Conservation (phyloP, 1,140 invertebrate species). For the Triops cancriformis region DNA sequence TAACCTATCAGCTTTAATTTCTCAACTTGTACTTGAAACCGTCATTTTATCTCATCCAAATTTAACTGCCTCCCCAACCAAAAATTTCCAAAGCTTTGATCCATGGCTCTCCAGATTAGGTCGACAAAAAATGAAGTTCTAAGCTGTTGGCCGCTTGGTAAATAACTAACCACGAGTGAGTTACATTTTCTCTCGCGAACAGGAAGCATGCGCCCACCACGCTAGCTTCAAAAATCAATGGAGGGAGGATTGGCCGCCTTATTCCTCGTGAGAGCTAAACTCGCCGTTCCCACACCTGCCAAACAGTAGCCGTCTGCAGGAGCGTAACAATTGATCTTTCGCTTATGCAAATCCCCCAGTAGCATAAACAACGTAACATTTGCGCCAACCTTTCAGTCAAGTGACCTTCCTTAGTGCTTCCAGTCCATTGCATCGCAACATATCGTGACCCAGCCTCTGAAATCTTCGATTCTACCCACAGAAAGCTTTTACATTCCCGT, state of each 20-base stretch:
- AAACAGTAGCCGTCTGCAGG: background rate
- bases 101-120: too few relatives aligned
- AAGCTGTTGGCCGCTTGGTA: background rate
- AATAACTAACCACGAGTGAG: background rate
- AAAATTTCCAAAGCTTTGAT: too few relatives aligned
- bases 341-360: background rate
- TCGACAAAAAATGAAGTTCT: too few relatives aligned
- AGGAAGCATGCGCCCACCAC: background rate
- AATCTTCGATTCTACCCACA: too few relatives aligned
- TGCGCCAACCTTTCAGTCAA: background rate
- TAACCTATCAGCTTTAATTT: too few relatives aligned
- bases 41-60: too few relatives aligned
- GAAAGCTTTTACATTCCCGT: background rate
- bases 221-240: background rate
- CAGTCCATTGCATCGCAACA: background rate
- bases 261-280: background rate
- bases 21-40: too few relatives aligned
- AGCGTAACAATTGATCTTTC: background rate
- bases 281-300: background rate
- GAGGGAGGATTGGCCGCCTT: background rate
- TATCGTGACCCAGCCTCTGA: too few relatives aligned
- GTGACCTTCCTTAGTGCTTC: slow-evolving; percentile 1
- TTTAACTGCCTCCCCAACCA: too few relatives aligned
- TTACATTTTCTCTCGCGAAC: background rate
- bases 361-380: background rate